Evolutionary conservation across 2,888 invertebrate genomes (phyloP).

Genomic region (Odontocerum albicorne): DNA sequence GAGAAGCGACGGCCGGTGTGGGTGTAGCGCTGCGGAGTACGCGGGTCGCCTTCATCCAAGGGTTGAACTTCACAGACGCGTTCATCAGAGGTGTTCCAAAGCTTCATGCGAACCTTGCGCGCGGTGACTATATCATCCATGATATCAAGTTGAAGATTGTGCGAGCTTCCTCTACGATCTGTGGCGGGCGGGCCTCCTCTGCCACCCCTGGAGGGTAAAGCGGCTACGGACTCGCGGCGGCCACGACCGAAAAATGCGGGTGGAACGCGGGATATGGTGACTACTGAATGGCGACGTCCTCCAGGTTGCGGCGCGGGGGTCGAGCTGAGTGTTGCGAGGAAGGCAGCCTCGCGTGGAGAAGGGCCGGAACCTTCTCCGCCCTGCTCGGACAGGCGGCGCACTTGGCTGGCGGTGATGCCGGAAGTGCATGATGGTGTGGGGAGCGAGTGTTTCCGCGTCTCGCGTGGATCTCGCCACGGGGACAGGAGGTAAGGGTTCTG

Average conservation of each 20-base stretch:
- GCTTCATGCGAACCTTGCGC: slow-evolving; percentile 78
- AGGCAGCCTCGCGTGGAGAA: slow-evolving; percentile 78
- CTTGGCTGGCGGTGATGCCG: slow-evolving; percentile 86
- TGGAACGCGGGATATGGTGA: slow-evolving; percentile 83
- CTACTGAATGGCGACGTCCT: slow-evolving; percentile 78
- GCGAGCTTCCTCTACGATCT: slow-evolving; percentile 73
- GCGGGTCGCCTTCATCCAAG: slow-evolving; percentile 64
- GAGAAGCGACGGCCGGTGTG: slow-evolving; percentile 67
- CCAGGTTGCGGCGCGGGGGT: slow-evolving; percentile 71
- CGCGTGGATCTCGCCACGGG: slow-evolving; percentile 75
- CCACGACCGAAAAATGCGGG: slow-evolving; percentile 74
- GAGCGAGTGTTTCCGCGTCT: slow-evolving; percentile 78
- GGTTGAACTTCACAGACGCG: slow-evolving; percentile 82
- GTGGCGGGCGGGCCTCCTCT: slow-evolving; percentile 71
- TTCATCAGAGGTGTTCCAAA: slow-evolving; percentile 82
- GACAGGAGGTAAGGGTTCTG: slow-evolving; percentile 80
- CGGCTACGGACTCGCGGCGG: slow-evolving; percentile 80
- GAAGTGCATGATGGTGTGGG: slow-evolving; percentile 84
- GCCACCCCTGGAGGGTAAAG: slow-evolving; percentile 61
- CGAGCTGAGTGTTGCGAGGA: slow-evolving; percentile 78
- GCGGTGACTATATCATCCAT: slow-evolving; percentile 88
- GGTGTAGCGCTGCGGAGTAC: slow-evolving; percentile 62
- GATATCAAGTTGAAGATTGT: slow-evolving; percentile 82
- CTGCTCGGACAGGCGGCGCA: slow-evolving; percentile 77
- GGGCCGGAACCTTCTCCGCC: slow-evolving; percentile 76